Percentiles rank a stretch among this genome's conserved stretches.
These are phyloP conservation scores for Tetropium fuscum DNA, from an alignment of 2,888 invertebrate genomes.

Conservation along the genomic window DNA sequence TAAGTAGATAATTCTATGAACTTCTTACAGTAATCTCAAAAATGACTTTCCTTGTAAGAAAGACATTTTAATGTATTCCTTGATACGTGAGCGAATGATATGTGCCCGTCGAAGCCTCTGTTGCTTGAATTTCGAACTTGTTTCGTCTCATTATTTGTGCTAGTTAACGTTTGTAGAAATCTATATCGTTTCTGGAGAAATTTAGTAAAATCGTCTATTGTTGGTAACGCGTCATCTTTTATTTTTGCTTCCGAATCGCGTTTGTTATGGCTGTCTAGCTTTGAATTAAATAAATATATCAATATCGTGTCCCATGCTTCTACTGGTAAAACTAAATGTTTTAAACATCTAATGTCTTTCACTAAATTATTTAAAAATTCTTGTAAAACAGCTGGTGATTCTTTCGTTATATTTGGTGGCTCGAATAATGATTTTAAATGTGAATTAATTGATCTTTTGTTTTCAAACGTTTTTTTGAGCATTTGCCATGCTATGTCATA, in stretches of 20 bases:
- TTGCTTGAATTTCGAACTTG: no score
- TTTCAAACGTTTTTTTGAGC: no score
- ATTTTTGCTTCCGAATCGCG: slow-evolving; percentile 1
- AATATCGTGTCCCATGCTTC: not conserved
- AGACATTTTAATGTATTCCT: not conserved
- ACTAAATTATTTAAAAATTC: slow-evolving; percentile 6
- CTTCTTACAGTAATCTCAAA: not conserved
- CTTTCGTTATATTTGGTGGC: not conserved
- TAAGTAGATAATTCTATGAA: not conserved
- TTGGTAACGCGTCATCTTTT: not conserved
- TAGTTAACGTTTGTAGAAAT: not conserved
- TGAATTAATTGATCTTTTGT: no score
- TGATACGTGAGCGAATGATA: not conserved
- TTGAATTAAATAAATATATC: not conserved
- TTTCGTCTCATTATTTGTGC: no score
- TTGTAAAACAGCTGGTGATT: not conserved
- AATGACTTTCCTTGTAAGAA: not conserved
- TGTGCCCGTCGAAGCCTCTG: no score
- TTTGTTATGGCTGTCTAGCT: not conserved
- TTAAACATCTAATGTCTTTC: slow-evolving; percentile 12
- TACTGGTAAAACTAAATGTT: slow-evolving; percentile 18
- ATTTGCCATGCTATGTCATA: no score
- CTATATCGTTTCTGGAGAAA: slow-evolving; percentile 8
- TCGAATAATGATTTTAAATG: no score
- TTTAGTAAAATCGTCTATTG: not conserved